Evolutionary conservation across 1,140 invertebrate species (phyloP), one percentile per base, ranked within the genome.

Genomic region (Orussus abietinus): DNA sequence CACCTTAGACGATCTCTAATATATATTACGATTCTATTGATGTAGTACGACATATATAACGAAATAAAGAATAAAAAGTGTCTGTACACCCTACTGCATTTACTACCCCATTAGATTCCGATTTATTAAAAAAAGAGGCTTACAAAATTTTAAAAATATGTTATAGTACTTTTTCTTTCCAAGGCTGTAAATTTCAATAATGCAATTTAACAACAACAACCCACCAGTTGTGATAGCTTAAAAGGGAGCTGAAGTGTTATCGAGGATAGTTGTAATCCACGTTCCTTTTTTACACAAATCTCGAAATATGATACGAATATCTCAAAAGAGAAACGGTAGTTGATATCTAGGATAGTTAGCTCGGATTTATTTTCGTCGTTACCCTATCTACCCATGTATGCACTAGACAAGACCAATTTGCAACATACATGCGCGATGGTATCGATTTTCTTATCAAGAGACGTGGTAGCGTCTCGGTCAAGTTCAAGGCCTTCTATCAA

Each of bases 11-110:
- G 13, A 36, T 36, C 11, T 1, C 18, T 1, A 36, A 36, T 12
- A 19, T 36, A 11, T 12, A 36, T 36, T 36, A 3, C 6, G 17
- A 36, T 36, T 3, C n/a, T 19, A 36, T 36, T 18, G 18, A 19
- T 36, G 10, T 36, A 7, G 13, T 19, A 36, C 21, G 15, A 5
- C 12, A n/a, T 11, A 36, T 36, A 19, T 36, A 36, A 11, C 17
- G n/a, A 36, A 36, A 36, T 36, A 36, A 36, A 36, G 10, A 2
- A n/a, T 11, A 10, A 18, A 17, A 17, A 15, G 11, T 10, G 6
- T 35, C 33, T n/a, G n/a, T 25, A 25, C n/a, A n/a, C 22, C n/a
- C 22, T 25, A 25, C n/a, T 25, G 6, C 22, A 7, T 7, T 25
- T 25, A n/a, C 6, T 7, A 25, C n/a, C 6, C n/a, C n/a, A 25